Evolutionary conservation across 2,888 invertebrate species (phyloP).

Genomic region (Agonopterix alstromeriana): DNA sequence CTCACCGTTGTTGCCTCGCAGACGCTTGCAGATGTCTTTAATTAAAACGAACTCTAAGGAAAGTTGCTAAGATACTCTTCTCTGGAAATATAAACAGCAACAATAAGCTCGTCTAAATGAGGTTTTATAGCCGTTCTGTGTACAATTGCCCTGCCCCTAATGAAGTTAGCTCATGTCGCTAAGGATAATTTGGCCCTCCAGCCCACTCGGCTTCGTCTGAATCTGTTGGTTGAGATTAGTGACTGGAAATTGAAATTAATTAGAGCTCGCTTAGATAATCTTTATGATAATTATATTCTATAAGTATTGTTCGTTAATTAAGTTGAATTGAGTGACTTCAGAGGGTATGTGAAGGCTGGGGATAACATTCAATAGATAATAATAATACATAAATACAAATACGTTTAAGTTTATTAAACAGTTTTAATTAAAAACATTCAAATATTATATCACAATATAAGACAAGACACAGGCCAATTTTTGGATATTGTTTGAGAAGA

Average conservation of each 20-base stretch:
- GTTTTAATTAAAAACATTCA: too few relatives aligned
- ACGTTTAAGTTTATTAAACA: too few relatives aligned
- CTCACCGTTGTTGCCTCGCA: too few relatives aligned
- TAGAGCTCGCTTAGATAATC: slow-evolving; percentile 1
- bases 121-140: slow-evolving; percentile 17
- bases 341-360: too few relatives aligned
- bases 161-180: slow-evolving; percentile 35
- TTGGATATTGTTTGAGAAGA: too few relatives aligned
- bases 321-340: neutral
- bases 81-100: neutral
- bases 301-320: neutral
- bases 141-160: slow-evolving; percentile 39
- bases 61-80: neutral
- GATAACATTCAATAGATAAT: too few relatives aligned
- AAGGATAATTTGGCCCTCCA: slow-evolving; percentile 21
- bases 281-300: neutral
- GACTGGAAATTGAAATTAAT: slow-evolving; percentile 3
- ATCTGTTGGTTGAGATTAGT: slow-evolving; percentile 2
- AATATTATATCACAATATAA: too few relatives aligned
- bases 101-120: neutral
- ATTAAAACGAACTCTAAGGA: neutral
- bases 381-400: too few relatives aligned
- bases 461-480: too few relatives aligned
- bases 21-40: too few relatives aligned
- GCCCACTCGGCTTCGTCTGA: slow-evolving; percentile 1